Base-by-base conservation (phyloP, 2,888 invertebrate species). In the Eilema caniola region DNA sequence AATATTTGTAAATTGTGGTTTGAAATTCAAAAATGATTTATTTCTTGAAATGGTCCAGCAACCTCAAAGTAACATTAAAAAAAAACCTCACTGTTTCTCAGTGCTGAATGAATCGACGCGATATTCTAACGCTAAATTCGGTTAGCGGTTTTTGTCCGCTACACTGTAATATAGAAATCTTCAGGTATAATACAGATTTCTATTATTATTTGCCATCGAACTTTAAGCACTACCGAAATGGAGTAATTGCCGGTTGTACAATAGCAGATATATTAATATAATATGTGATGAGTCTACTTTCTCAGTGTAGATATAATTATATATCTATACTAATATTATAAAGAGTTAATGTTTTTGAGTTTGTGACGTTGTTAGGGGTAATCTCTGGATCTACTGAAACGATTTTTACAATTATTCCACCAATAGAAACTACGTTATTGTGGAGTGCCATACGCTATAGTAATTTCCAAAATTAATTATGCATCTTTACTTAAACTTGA, bases 81-180 rank as follows among this genome's bases (percentile, higher is more conserved):
- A 89, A 91, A 87, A 91, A 92, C 93, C 92, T 88, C 92, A 91
- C 87, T 79, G 86, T 83, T 90, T 84, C 84, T 83, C 76, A 83
- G 85, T 90, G 92, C 90, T 91, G 89, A 92, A 92, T 91, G 90
- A 90, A 87, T 89, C 84, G 88, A 85, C 87, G 85, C 84, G 88
- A 85, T 87, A 84, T 83, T 87, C 84, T 84, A 86, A 87, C 85
- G 86, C 89, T 84, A 90, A 90, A 90, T 93, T 93, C 89, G 90
- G 89, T 89, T 92, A 92, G 91, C 90, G 91, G 92, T 85, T 92
- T 83, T 93, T 92, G 87, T 85, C 85, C 84, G 86, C 84, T 88
- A 89, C 87, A 92, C 92, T 90, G 89, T 85, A 61, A 90, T 91
- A 87, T 84, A 88, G 87, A 61, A 61, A 61, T 60, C 60, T 60